phyloP scores from a whole-genome alignment of 2,888 invertebrate genomes.

The Temnothorax unifasciatus region DNA sequence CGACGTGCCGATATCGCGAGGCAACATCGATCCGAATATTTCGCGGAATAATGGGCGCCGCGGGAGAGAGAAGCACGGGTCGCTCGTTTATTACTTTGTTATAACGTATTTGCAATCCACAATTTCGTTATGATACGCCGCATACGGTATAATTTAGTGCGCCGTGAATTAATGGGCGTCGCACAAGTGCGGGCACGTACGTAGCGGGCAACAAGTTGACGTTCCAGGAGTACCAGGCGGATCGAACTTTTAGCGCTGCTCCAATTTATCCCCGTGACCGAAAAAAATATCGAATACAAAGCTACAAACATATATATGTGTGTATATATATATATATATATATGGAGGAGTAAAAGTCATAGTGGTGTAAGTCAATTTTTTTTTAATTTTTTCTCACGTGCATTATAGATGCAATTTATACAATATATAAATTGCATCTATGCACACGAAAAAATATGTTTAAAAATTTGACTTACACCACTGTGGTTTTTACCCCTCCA shows the following conservation, averaged over 20 bases:
- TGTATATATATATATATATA: too few relatives aligned
- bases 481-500: too few relatives aligned
- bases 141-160: conserved; percentile 14
- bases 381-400: too few relatives aligned
- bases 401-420: too few relatives aligned
- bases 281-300: conserved; percentile 59
- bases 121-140: conserved; percentile 8
- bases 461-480: too few relatives aligned
- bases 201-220: conserved; percentile 66
- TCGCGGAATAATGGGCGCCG: not conserved
- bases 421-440: too few relatives aligned
- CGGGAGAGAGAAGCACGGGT: not conserved
- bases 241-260: conserved; percentile 59
- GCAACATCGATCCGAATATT: not conserved
- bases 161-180: conserved; percentile 40
- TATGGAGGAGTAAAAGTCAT: too few relatives aligned
- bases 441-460: too few relatives aligned
- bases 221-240: conserved; percentile 8
- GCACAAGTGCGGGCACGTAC: not conserved
- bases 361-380: too few relatives aligned
- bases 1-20: not conserved
- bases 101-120: conserved; percentile 17
- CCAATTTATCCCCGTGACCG: conserved; percentile 54
- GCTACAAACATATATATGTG: not conserved
- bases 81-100: not conserved